Evolutionary conservation across 2,797 vertebrate genomes (phyloP).

Genomic region (Prionace glauca): DNA sequence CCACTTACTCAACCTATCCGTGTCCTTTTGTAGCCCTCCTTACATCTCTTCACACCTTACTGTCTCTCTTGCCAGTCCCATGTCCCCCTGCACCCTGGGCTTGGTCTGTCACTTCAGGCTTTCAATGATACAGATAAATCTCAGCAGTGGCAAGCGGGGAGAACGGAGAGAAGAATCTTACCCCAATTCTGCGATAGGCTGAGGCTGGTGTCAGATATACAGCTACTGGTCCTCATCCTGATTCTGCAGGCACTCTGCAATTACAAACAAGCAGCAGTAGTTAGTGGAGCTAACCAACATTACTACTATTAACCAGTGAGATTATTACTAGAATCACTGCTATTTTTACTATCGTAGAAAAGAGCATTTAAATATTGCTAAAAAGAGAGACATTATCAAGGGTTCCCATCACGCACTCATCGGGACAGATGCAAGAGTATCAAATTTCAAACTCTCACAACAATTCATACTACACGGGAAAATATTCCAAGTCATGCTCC

Average conservation of each 20-base stretch:
- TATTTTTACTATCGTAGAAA: background rate
- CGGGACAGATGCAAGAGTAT: background rate
- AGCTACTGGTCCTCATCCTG: slow-evolving; percentile 61
- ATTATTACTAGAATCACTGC: background rate
- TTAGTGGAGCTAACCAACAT: background rate
- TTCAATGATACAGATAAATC: background rate
- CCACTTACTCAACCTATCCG: too few relatives aligned
- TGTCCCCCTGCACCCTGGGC: background rate
- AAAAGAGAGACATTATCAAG: background rate
- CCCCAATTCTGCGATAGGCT: background rate
- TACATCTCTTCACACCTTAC: background rate
- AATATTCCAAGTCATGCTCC: background rate
- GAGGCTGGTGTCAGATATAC: slow-evolving; percentile 56
- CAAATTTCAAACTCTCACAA: background rate
- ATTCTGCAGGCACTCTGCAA: slow-evolving; percentile 56
- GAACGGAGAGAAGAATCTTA: background rate
- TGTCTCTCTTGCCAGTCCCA: background rate
- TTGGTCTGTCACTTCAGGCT: background rate
- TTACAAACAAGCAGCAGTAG: background rate
- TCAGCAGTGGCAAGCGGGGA: background rate
- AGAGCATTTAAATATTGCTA: background rate
- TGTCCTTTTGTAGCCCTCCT: too few relatives aligned
- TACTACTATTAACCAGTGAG: background rate
- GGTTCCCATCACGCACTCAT: background rate
- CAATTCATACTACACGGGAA: too few relatives aligned